Base-by-base conservation (phyloP, 1,140 invertebrate genomes). In the Atopsyche davidsoni region DNA sequence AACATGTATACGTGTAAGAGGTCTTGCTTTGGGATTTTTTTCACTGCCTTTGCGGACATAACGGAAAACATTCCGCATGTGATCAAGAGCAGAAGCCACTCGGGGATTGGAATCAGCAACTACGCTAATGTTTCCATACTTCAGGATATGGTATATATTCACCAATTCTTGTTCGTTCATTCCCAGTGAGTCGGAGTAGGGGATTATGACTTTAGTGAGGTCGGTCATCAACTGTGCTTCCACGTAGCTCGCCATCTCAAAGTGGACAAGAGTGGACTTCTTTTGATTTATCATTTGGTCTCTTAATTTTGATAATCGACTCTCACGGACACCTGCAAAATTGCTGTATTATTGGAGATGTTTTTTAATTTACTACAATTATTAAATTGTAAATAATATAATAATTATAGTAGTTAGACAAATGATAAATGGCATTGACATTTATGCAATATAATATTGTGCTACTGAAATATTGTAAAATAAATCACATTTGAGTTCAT, bases 131-230 rank as follows among this genome's bases (percentile, higher is more conserved):
- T 85, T 83, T 1, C 85, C 86, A 64, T 81, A 76, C 45, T 79
- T 69, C 36, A 87, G 62, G 1, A 84, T 76, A 61, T 81, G 83
- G 40, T 82, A 75, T 1, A 93, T 63, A 67, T 91, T 93, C 1
- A 82, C 80, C 22, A 92, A 69, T 69, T 93, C 90, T 63, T 87
- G 89, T 65, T 93, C 90, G 65, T 93, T 93, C 87, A 92, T 90
- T 1, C 90, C 90, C 4, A 92, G 69, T n/a, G 89, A 92, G 60
- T 93, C 87, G 0, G 84, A 78, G 67, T 80, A 85, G 1, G 86
- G 85, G 41, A 91, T 71, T 0, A 93, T 76, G 51, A 78, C 73
- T 13, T 83, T 70, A 1, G 78, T 75, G 1, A 93, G 67, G 24
- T 88, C 78, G 31, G 75, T 69, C 1, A 93, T 62, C 4, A 92